Evolutionary conservation across 35 echinoderm and acorn worm species (phyloP), one percentile per base, ranked within the genome.

Genomic region (Diadema setosum): DNA sequence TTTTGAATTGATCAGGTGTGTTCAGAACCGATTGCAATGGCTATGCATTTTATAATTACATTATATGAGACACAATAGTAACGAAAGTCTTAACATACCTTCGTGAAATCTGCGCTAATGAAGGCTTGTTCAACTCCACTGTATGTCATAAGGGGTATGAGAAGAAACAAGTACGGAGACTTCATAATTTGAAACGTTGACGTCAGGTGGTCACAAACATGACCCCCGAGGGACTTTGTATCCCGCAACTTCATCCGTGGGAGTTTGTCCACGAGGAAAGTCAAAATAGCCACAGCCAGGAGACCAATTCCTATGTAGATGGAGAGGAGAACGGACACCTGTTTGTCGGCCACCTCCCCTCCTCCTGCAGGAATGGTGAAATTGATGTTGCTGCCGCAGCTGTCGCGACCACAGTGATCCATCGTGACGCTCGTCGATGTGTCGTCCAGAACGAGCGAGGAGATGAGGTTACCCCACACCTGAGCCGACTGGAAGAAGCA

Each of bases 401-500:
- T 73, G 18, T 15, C 30, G 2, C 40, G 57, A 15, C 31, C 59
- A 12, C 81, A 85, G 2, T 69, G 18, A 52, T 41, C 75, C 26
- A 23, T 31, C 37, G 48, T 39, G 9, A 25, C 33, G 4, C 45
- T 36, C 14, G 21, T 20, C 27, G 33, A 57, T 39, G 26, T 70
- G 17, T 86, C 86, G 31, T 45, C 49, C 2, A 86, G 46, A 17
- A 86, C 43, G 2, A 96, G 49, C 3, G 89, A 96, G 5, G 89
- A 88, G 43, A 93, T 37, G 29, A 93, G 59, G 40, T 99, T 94
- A 0, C 96, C 96, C 25, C 81, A 81, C 6, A 99, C 81, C 87
- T 99, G 96, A 45, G 65, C 86, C 6, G 85, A 67, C 70, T 99
- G 96, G 74, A 95, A 99, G 46, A 99, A 87, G 21, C 86, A 84